Evolutionary conservation across 2,888 invertebrate species (phyloP).

Genomic region (Thereva nobilitata): DNA sequence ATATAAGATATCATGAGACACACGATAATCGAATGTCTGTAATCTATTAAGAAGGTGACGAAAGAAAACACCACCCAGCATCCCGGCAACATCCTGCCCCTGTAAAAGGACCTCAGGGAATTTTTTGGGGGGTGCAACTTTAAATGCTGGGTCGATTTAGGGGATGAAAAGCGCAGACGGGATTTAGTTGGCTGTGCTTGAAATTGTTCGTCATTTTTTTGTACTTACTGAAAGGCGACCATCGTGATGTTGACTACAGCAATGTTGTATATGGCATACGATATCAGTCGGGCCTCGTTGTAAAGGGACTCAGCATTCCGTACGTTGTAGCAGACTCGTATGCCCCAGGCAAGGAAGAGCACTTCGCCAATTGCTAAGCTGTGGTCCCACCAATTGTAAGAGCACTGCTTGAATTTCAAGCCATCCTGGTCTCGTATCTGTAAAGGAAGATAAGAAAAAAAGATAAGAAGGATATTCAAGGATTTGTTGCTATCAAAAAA

Average conservation of each 20-base stretch:
- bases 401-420: conserved; percentile 85
- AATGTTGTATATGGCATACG: conserved; percentile 93
- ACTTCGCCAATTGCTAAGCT: conserved; percentile 82
- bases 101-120: too few species aligned
- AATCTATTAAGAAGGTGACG: too few species aligned
- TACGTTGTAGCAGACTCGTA: conserved; percentile 83
- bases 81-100: too few species aligned
- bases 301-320: conserved; percentile 90
- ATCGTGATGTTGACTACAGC: conserved; percentile 89
- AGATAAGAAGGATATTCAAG: too few species aligned
- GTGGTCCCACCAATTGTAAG: conserved; percentile 94
- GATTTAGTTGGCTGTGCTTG: too few species aligned
- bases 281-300: conserved; percentile 90
- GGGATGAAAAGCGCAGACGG: too few species aligned
- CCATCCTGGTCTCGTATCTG: conserved; percentile 74
- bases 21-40: too few species aligned
- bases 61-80: too few species aligned
- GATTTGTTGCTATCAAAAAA: too few species aligned
- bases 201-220: conserved; percentile 1
- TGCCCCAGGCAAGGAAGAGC: conserved; percentile 81
- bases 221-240: conserved; percentile 90
- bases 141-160: too few species aligned
- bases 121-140: too few species aligned
- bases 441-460: conserved; percentile 7
- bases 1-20: too few species aligned